Percentiles rank a stretch among this genome's conserved stretches.
Conservation (phyloP, 2,113 vertebrate genomes). For the Gorsachius goisagi region DNA sequence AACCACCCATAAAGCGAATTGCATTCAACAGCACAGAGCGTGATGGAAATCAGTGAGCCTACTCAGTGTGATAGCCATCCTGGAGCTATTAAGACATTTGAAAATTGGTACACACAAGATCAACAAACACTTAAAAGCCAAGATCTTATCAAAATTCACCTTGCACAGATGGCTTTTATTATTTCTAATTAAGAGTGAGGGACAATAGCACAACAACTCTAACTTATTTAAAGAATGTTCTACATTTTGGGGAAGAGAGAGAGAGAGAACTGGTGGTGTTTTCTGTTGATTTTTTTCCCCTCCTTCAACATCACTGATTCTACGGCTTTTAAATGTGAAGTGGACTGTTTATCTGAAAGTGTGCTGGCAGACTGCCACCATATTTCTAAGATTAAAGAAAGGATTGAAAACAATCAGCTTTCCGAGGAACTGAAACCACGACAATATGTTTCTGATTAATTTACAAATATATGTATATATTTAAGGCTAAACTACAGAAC, state of each 20-base stretch:
- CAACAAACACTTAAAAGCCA: slow-evolving; percentile 68
- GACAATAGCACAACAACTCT: slow-evolving; percentile 59
- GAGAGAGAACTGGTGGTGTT: not conserved
- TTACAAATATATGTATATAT: slow-evolving; percentile 81
- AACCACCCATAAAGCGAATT: slow-evolving; percentile 36
- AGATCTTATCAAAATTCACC: slow-evolving; percentile 76
- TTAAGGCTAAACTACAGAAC: slow-evolving; percentile 75
- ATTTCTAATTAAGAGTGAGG: slow-evolving; percentile 74
- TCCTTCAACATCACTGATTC: slow-evolving; percentile 62
- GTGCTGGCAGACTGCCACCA: slow-evolving; percentile 73
- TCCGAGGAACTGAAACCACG: slow-evolving; percentile 63
- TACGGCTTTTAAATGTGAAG: slow-evolving; percentile 60
- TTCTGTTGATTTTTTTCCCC: not conserved
- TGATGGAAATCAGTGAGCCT: slow-evolving; percentile 65
- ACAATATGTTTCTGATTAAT: slow-evolving; percentile 82
- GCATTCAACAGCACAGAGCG: slow-evolving; percentile 41
- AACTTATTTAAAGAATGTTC: slow-evolving; percentile 67
- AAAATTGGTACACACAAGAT: slow-evolving; percentile 61
- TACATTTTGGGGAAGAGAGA: slow-evolving; percentile 51
- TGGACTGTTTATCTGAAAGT: slow-evolving; percentile 77
- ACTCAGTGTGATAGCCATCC: slow-evolving; percentile 56
- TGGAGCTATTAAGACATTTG: slow-evolving; percentile 61
- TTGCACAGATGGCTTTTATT: slow-evolving; percentile 75
- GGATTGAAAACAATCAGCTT: slow-evolving; percentile 75
- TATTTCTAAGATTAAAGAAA: slow-evolving; percentile 80